Base-by-base conservation (phyloP, 2,888 invertebrate genomes). In the Sminthurinus aureus region DNA sequence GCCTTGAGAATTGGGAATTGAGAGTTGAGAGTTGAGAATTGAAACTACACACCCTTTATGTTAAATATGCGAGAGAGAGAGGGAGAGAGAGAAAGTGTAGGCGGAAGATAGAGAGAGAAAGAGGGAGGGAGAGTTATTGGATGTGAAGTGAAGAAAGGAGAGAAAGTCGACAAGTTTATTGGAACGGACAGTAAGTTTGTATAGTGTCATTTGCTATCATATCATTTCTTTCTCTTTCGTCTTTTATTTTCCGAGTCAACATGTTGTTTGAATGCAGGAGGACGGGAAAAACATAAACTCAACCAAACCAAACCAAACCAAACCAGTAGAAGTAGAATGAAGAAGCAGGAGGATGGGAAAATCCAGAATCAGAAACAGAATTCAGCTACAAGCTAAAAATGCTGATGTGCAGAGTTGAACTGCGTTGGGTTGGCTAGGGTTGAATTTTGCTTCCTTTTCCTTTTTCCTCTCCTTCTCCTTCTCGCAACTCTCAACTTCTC, bases 121-220 rank as follows among this genome's bases (percentile, higher is more conserved):
- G 58, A 58, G 58, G 9, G 18, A 9, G 58, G 18, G 4, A 3
- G 58, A 58, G 15, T 58, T 58, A 20, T 69, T 26, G 24, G 24
- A 26, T 24, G 24, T 71, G 71, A 24, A 24, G 71, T 8, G 13
- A 12, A 71, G 15, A 24, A 15, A 0, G 24, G 71, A 71, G 24
- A 71, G 24, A 71, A 24, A 13, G 71, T 15, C n/a, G n/a, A 18
- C 9, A 67, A 71, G 24, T 24, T 71, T 3, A 24, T 71, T 71
- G 22, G 15, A 24, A 13, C 6, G 71, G 26, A 71, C 71, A 71
- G 71, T 11, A 71, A 71, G 71, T 71, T 71, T 24, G 71, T 22
- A 9, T 1, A 26, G 22, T 71, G 71, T 71, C 71, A 71, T 69
- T 69, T 15, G 69, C n/a, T 69, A 69, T 69, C 69, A 69, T 58